A percentile compares a stretch with the other conserved stretches of the same genome.
These are phyloP conservation scores for Mobula birostris DNA, from an alignment of 2,113 vertebrate genomes.

Conservation along the genomic window DNA sequence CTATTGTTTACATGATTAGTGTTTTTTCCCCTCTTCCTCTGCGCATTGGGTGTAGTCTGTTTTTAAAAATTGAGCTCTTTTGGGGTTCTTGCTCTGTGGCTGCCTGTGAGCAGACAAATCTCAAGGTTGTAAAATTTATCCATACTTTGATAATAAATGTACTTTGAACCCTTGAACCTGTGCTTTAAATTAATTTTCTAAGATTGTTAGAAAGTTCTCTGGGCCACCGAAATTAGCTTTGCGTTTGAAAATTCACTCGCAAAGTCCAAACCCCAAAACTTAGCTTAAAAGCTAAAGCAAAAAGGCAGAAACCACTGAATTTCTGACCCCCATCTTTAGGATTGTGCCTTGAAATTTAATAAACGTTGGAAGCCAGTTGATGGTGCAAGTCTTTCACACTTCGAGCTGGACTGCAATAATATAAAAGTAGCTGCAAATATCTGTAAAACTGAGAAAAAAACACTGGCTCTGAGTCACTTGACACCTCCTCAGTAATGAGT, in stretches of 20 bases:
- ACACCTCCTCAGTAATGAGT: conserved; percentile 15
- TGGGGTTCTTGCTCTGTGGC: no score
- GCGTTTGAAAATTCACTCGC: not conserved
- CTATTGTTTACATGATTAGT: no score
- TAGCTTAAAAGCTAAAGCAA: not conserved
- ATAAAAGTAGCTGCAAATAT: not conserved
- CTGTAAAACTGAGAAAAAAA: not conserved
- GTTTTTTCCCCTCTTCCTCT: no score
- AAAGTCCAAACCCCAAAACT: not conserved
- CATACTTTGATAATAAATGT: no score
- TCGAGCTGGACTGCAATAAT: no score
- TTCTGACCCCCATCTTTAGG: not conserved
- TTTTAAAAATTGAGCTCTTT: no score
- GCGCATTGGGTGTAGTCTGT: no score
- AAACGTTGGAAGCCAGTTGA: not conserved
- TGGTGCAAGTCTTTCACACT: not conserved
- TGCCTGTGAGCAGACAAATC: no score
- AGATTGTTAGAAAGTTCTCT: not conserved
- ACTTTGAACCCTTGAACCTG: no score
- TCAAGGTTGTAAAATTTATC: no score
- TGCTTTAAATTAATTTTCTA: not conserved
- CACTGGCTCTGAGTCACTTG: not conserved
- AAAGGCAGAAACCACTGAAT: not conserved
- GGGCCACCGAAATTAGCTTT: not conserved
- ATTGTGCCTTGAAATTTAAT: not conserved